These are phyloP conservation scores for Malurus cyaneus DNA, from an alignment of 2,113 vertebrate genomes.

Conservation along the genomic window DNA sequence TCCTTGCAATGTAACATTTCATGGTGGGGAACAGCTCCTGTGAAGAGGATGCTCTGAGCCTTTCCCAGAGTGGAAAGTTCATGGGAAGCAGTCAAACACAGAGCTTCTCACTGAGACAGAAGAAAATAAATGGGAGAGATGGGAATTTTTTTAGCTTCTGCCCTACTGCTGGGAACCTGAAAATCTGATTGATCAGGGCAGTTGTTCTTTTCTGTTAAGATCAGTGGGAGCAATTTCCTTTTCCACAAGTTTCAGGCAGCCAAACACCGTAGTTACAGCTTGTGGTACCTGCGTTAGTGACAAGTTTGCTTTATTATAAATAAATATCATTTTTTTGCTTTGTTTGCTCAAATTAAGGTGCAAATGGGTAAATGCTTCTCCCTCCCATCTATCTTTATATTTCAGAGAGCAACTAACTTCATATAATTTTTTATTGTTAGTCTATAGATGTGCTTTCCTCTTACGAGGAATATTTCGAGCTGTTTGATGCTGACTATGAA, in stretches of 20 bases:
- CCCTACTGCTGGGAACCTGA: background rate
- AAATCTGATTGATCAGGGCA: background rate
- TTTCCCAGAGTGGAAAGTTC: accelerated
- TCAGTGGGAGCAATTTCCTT: background rate
- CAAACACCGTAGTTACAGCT: accelerated
- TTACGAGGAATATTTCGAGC: background rate
- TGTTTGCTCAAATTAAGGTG: background rate
- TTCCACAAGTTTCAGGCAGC: background rate
- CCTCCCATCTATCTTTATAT: background rate
- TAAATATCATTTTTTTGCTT: background rate
- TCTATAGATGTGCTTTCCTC: background rate
- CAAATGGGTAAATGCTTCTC: background rate
- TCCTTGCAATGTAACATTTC: background rate
- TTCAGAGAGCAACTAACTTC: background rate
- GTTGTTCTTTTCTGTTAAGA: background rate
- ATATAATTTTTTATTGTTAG: background rate
- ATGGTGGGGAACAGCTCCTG: background rate
- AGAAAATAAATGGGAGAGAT: background rate
- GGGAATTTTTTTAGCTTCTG: background rate
- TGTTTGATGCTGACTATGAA: background rate
- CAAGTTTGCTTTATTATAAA: background rate
- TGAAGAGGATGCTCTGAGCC: background rate
- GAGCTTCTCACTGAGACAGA: background rate
- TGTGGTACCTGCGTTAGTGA: background rate
- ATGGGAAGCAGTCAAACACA: background rate